Conservation (phyloP, 2,888 invertebrate genomes). For the Drosophila anomalipes region DNA sequence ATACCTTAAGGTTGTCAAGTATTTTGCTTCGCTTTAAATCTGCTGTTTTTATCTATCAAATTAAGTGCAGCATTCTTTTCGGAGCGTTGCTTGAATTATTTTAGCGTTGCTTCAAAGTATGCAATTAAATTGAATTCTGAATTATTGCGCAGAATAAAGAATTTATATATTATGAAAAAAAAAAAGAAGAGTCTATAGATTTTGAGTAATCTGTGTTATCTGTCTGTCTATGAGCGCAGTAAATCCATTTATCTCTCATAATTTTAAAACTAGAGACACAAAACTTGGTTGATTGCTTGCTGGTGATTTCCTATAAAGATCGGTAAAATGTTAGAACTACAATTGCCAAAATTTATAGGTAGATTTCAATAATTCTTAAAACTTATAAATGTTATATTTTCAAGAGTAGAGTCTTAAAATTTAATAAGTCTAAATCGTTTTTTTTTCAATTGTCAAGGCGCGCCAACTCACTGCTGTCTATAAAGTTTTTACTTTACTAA, state of each 20-base stretch:
- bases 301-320: not conserved
- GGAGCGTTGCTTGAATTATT: not conserved
- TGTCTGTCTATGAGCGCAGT: no score
- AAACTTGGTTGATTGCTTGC: not conserved
- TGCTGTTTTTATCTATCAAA: not conserved
- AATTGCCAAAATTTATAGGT: not conserved
- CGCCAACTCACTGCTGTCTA: not conserved
- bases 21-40: not conserved
- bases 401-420: not conserved
- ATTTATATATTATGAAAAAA: not conserved
- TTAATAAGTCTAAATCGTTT: no score
- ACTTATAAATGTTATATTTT: not conserved
- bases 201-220: not conserved
- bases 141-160: not conserved
- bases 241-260: no score
- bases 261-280: no score
- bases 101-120: not conserved
- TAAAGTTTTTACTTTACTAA: not conserved
- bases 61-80: not conserved
- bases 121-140: not conserved
- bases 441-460: no score
- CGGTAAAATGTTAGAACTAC: rapidly evolving
- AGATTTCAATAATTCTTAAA: not conserved
- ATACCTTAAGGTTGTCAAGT: not conserved
- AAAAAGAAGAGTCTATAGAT: not conserved